Conservation (phyloP, 2,113 vertebrate genomes). For the Crotalus horridus region DNA sequence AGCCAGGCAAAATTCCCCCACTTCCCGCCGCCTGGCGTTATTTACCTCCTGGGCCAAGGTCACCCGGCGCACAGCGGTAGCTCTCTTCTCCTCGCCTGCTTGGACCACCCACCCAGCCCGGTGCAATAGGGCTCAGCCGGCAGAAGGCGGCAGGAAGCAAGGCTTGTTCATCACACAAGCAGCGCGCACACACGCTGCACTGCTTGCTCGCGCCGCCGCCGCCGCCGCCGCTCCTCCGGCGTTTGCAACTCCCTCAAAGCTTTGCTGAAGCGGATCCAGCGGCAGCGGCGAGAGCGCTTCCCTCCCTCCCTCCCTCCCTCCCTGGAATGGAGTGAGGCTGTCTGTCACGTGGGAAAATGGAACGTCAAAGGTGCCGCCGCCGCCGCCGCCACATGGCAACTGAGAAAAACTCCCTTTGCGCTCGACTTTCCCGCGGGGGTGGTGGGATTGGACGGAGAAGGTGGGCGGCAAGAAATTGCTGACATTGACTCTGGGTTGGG, state of each 20-base stretch:
- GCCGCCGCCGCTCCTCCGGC: slow-evolving; percentile 19
- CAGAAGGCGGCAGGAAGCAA: slow-evolving; percentile 57
- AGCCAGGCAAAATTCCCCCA: neutral
- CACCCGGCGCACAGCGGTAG: slow-evolving; percentile 51
- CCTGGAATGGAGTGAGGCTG: slow-evolving; percentile 58
- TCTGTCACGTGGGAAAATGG: slow-evolving; percentile 64
- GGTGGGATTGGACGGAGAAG: neutral
- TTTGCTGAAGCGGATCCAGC: slow-evolving; percentile 49
- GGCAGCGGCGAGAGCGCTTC: slow-evolving; percentile 8
- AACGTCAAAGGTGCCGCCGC: slow-evolving; percentile 62
- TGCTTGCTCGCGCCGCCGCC: slow-evolving; percentile 33
- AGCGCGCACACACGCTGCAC: slow-evolving; percentile 39
- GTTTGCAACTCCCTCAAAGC: slow-evolving; percentile 49
- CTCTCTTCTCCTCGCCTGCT: slow-evolving; percentile 29
- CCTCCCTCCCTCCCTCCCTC: slow-evolving; percentile 48
- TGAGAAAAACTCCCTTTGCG: neutral
- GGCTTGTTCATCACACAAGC: slow-evolving; percentile 63
- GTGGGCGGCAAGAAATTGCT: neutral
- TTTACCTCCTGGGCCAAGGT: slow-evolving; percentile 74
- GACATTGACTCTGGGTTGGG: slow-evolving; percentile 20
- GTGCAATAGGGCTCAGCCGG: slow-evolving; percentile 60
- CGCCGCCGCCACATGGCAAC: slow-evolving; percentile 23
- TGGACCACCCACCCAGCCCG: slow-evolving; percentile 24
- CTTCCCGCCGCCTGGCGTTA: neutral
- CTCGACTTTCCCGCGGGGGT: slow-evolving; percentile 14